Base-by-base conservation (phyloP, 2,888 invertebrate genomes). In the Rhingia campestris region DNA sequence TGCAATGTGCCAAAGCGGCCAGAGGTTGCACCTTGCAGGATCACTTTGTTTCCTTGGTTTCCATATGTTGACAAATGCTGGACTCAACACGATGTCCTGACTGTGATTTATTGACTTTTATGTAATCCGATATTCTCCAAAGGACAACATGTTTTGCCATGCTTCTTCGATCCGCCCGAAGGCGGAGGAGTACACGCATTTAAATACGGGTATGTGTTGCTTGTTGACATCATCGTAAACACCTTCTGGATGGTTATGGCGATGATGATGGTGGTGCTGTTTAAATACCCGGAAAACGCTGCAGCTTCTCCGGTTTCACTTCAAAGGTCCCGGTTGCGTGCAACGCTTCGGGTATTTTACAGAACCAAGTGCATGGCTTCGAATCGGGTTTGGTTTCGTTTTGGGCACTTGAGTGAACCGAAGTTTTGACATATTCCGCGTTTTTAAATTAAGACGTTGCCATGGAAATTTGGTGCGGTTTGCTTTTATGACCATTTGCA, bases 241-340 rank as follows among this genome's bases (percentile, higher is more conserved):
- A 84, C 84, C 84, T 84, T 49, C 64, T 54, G 59, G 58, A 70
- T 66, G 59, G 51, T 69, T 35, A 72, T 66, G 66, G 43, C 43
- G 22, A 72, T 45, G 59, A 43, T 70, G 73, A 64, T 56, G 73
- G 74, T 70, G 54, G 69, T 84, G 80, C 59, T 70, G 61, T 61
- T 63, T 70, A 70, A 86, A 79, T 86, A 82, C 86, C 79, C 73
- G 81, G 86, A 86, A 86, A 86, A 85, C 76, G 76, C 43, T 37
- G 73, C 58, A 74, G 82, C 56, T 70, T 81, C 86, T 86, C 86
- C 66, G 80, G 76, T 86, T 86, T 82, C 86, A 86, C 79, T 75
- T 81, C 77, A 86, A 86, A 86, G 86, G 72, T n/a, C 53, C 76
- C 86, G 70, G 75, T 74, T 81, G 72, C 43, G 30, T 69, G 73